Evolutionary conservation across 2,888 invertebrate species (phyloP).

Genomic region (Cephus nigrinus): DNA sequence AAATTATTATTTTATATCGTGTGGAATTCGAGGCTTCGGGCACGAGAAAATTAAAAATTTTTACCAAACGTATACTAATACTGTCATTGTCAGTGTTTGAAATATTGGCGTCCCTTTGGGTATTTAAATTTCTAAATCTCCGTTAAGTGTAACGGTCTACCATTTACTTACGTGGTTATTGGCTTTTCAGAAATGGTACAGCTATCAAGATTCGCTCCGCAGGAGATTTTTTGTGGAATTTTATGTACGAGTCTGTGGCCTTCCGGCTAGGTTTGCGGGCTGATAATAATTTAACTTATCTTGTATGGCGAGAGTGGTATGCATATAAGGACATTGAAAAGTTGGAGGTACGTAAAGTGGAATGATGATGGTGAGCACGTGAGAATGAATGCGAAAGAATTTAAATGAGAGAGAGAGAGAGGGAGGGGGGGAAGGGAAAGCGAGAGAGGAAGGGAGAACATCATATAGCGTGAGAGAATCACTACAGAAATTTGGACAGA

Average conservation of each 20-base stretch:
- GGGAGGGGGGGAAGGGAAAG: too few relatives aligned
- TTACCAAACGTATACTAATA: not conserved
- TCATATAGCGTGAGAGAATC: not conserved
- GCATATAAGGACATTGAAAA: not conserved
- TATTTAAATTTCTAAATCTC: not conserved
- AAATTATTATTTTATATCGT: not conserved
- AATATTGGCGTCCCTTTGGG: not conserved
- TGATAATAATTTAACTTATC: not conserved
- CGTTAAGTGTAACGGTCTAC: not conserved
- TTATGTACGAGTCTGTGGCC: not conserved
- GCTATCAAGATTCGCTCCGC: not conserved
- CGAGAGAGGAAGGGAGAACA: too few relatives aligned
- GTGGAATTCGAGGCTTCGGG: not conserved
- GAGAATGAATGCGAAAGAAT: not conserved
- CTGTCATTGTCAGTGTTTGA: not conserved
- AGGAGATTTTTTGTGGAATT: not conserved
- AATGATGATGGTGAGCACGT: not conserved
- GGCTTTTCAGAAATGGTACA: not conserved
- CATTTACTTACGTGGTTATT: not conserved
- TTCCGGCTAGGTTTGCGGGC: not conserved
- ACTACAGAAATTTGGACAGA: not conserved
- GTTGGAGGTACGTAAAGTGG: not conserved
- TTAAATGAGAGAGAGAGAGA: not conserved
- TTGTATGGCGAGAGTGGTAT: not conserved
- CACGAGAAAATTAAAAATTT: not conserved